These are phyloP conservation scores for Ochropleura plecta DNA, from an alignment of 2,888 invertebrate species.

Conservation along the genomic window DNA sequence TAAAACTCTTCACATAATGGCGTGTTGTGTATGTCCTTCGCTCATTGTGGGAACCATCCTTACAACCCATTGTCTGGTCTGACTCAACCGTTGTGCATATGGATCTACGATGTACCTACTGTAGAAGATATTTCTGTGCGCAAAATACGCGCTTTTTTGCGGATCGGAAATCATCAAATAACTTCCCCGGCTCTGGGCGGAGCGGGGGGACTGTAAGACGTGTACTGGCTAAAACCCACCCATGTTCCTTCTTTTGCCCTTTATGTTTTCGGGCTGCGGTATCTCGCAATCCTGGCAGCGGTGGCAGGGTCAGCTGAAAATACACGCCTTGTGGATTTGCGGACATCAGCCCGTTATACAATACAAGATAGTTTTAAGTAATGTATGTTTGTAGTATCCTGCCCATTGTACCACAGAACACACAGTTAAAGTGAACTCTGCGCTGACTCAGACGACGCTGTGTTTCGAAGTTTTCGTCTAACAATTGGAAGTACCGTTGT, in stretches of 20 bases:
- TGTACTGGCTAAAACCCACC: too few species aligned
- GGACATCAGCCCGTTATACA: too few species aligned
- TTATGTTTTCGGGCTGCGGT: too few species aligned
- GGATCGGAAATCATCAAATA: too few species aligned
- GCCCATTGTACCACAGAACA: neutral
- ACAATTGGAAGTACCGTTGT: neutral
- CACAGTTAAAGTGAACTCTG: neutral
- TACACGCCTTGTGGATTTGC: too few species aligned
- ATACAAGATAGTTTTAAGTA: neutral
- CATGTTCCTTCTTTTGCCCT: too few species aligned
- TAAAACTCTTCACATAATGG: slow-evolving; percentile 12
- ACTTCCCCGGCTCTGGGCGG: too few species aligned
- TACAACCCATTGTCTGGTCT: slow-evolving; percentile 32
- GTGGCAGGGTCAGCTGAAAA: too few species aligned
- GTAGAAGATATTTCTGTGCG: neutral
- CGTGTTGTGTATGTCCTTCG: slow-evolving; percentile 1
- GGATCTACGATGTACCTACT: neutral
- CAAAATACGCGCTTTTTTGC: too few species aligned
- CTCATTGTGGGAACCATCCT: slow-evolving; percentile 33
- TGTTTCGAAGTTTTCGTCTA: neutral
- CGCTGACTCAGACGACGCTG: neutral
- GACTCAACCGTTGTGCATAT: slow-evolving; percentile 17
- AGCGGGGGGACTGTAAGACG: too few species aligned
- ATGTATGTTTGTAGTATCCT: neutral
- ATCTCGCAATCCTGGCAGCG: too few species aligned